Conservation (phyloP, 2,888 invertebrate species). For the Pristionchus maxplancki region DNA sequence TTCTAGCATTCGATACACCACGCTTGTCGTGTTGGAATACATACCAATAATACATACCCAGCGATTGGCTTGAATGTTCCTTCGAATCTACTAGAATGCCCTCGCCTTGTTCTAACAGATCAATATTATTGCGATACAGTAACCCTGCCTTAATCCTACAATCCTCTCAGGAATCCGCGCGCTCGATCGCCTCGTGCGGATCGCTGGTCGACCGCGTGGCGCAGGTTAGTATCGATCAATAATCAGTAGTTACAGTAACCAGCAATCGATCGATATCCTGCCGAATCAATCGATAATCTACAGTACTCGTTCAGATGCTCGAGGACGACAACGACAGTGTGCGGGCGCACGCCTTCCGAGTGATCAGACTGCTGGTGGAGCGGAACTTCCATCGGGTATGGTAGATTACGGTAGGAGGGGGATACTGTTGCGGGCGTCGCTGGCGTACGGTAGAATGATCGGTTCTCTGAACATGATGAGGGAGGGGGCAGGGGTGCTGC, state of each 20-base stretch:
- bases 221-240: not conserved
- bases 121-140: not conserved
- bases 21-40: no score
- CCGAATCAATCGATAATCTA: not conserved
- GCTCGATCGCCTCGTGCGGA: conserved; percentile 58
- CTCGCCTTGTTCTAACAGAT: no score
- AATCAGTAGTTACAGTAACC: not conserved
- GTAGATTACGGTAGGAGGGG: not conserved
- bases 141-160: not conserved
- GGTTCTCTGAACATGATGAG: no score
- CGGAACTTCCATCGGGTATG: conserved; percentile 53
- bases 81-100: no score
- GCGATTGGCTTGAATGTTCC: no score
- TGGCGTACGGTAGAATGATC: not conserved
- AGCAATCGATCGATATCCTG: not conserved
- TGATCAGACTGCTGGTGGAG: conserved; percentile 55
- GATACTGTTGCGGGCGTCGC: not conserved
- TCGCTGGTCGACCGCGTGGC: conserved; percentile 59
- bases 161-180: conserved; percentile 62
- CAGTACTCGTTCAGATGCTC: not conserved
- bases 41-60: no score
- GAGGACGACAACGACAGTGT: conserved; percentile 19
- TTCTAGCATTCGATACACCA: no score
- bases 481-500: no score
- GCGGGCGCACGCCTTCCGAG: conserved; percentile 53